These are phyloP conservation scores for Conus betulinus DNA, from an alignment of 1,140 invertebrate species.

Conservation along the genomic window DNA sequence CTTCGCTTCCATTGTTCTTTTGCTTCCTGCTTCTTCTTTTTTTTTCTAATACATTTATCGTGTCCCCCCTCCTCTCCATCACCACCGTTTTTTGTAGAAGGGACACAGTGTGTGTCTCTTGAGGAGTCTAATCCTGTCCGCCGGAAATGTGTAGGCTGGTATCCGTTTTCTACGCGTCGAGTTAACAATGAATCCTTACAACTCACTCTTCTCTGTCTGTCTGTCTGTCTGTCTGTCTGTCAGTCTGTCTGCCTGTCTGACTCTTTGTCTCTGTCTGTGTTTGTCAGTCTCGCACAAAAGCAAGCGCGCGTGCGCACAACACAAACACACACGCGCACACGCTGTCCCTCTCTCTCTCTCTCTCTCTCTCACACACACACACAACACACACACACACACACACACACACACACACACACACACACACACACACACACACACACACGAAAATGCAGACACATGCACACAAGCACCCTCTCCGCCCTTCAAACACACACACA, in stretches of 20 bases:
- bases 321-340: too few species aligned
- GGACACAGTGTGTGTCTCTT: too few species aligned
- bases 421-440: background rate
- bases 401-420: background rate
- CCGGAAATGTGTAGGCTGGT: too few species aligned
- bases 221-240: background rate
- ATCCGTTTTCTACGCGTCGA: too few species aligned
- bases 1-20: background rate
- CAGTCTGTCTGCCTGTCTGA: background rate
- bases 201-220: background rate
- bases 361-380: constrained; percentile 9
- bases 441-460: background rate
- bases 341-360: constrained; percentile 13
- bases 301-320: too few species aligned
- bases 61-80: too few species aligned
- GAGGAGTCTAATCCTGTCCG: too few species aligned
- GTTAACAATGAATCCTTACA: too few species aligned
- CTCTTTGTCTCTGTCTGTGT: background rate
- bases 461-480: background rate
- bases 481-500: background rate
- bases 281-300: background rate
- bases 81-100: too few species aligned
- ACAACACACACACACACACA: background rate
- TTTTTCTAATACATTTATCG: too few species aligned
- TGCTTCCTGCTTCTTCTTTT: background rate